Base-by-base conservation (phyloP, 2,888 invertebrate species). In the Idaea dimidiata region DNA sequence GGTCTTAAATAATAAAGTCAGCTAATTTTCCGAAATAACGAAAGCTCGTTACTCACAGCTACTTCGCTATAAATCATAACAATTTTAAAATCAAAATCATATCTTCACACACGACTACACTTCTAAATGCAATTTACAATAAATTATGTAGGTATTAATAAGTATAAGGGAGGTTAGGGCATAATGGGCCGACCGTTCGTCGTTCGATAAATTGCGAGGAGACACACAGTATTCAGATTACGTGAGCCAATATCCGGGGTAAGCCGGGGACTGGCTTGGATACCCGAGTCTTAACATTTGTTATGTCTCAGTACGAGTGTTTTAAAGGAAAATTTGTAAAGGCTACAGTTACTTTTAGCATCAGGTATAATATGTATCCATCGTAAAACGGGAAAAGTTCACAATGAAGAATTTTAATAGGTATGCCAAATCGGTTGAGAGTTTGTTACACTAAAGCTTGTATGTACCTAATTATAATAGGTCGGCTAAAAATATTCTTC, bases 121-220 rank as follows among this genome's bases (percentile, higher is more conserved):
- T 81, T 79, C 78, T 85, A 82, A 89, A 90, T 90, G 91, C 89
- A 91, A 92, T 91, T 91, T 92, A 90, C 91, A 92, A 91, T 92
- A 92, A 92, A 92, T 92, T 92, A 91, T 86, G 85, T 83, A 85
- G 91, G 89, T 91, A 92, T 92, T 92, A 92, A 91, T 91, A 91
- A 90, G 89, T 85, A n/a, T n/a, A n/a, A 82, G 83, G 83, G 83
- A 87, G 88, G 89, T 88, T 89, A 89, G 91, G 91, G 90, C 90
- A 88, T 91, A 90, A 92, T 88, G 88, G 88, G 78, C 70, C 76
- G 80, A 76, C 89, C 89, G 88, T 89, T 88, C 86, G 91, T 90
- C 88, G 89, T 89, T 84, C 86, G 86, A 91, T 92, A 92, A 92
- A 92, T 91, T 89, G 90, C 86, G 80, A 86, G 86, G 89, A 89